Evolutionary conservation across 2,797 vertebrate genomes (phyloP).

Genomic region (Centropyge bicolor): DNA sequence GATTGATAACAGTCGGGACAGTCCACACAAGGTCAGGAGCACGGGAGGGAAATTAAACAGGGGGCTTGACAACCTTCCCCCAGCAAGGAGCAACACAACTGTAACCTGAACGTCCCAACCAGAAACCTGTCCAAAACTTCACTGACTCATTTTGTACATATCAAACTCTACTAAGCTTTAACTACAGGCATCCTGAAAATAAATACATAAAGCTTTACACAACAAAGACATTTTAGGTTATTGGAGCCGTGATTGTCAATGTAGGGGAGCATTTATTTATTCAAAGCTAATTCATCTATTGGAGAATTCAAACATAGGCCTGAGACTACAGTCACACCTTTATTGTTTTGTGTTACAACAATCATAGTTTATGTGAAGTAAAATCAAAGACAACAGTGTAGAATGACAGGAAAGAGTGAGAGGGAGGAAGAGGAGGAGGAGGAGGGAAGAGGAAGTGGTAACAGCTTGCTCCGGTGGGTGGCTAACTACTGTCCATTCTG

Average conservation of each 20-base stretch:
- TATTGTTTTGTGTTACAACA: neutral
- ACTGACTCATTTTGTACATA: neutral
- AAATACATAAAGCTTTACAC: neutral
- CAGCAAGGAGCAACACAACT: neutral
- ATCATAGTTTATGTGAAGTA: neutral
- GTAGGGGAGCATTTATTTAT: neutral
- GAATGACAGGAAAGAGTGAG: conserved; percentile 6
- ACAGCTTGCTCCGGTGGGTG: conserved; percentile 76
- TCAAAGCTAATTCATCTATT: neutral
- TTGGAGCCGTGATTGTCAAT: neutral
- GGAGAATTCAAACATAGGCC: neutral
- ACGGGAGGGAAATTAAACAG: neutral
- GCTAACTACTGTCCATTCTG: conserved; percentile 74
- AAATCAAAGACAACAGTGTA: conserved; percentile 15
- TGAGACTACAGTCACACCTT: neutral
- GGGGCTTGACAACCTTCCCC: neutral
- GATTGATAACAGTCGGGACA: neutral
- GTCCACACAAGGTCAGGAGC: neutral
- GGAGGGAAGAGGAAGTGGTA: conserved; percentile 49
- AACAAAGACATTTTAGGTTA: neutral
- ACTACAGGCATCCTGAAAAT: neutral
- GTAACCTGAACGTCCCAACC: neutral
- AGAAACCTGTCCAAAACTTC: neutral
- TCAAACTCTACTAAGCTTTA: neutral
- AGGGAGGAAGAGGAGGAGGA: conserved; percentile 1